Conservation (phyloP, 2,888 invertebrate species). For the Hoplodrina ambigua region DNA sequence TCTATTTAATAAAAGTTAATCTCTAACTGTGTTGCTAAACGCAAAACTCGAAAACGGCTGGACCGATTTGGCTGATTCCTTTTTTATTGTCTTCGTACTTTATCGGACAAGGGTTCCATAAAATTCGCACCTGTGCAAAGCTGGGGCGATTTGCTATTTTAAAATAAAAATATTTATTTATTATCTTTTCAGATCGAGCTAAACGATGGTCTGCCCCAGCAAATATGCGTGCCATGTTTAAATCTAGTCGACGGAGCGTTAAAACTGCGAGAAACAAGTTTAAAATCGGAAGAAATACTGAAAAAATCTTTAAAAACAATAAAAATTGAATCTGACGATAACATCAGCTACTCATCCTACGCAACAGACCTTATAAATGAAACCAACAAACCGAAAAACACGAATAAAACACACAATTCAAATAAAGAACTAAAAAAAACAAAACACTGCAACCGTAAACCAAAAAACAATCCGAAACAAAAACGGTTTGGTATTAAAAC, state of each 20-base stretch:
- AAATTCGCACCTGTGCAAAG: too few relatives aligned
- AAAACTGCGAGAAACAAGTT: slow-evolving; percentile 52
- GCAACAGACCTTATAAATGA: not conserved
- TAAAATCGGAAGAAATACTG: slow-evolving; percentile 51
- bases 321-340: slow-evolving; percentile 20
- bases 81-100: too few relatives aligned
- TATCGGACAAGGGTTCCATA: too few relatives aligned
- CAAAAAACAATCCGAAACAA: not conserved
- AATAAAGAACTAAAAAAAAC: slow-evolving; percentile 1
- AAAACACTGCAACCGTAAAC: not conserved
- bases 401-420: slow-evolving; percentile 1
- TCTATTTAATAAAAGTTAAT: too few relatives aligned
- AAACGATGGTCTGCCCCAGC: slow-evolving; percentile 61
- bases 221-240: slow-evolving; percentile 55
- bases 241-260: slow-evolving; percentile 45
- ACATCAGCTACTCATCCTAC: not conserved
- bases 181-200: slow-evolving; percentile 54
- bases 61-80: too few relatives aligned
- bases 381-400: slow-evolving; percentile 9
- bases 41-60: too few relatives aligned
- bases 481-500: slow-evolving; percentile 1
- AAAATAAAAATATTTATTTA: too few relatives aligned
- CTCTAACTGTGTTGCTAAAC: too few relatives aligned
- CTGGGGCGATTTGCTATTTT: too few relatives aligned
- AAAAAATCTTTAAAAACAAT: slow-evolving; percentile 9